These are phyloP conservation scores for Colius striatus DNA, from an alignment of 2,113 vertebrate species.

Conservation along the genomic window DNA sequence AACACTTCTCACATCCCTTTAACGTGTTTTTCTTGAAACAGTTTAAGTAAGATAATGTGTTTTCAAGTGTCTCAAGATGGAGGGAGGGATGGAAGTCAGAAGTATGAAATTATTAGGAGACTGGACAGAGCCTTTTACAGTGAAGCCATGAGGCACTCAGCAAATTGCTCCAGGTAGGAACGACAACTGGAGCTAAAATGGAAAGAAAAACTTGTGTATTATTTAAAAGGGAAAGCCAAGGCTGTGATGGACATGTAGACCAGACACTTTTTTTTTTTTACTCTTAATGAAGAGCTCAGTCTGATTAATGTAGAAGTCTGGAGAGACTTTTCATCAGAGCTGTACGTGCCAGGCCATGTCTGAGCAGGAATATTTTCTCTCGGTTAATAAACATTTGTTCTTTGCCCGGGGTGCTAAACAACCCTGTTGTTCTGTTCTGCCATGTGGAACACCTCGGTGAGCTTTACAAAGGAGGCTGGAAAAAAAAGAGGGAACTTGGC, in stretches of 20 bases:
- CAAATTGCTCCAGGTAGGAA: background rate
- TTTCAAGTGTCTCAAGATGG: background rate
- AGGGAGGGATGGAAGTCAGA: background rate
- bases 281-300: background rate
- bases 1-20: background rate
- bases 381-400: conserved; percentile 45
- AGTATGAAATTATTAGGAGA: background rate
- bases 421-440: conserved; percentile 19
- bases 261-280: background rate
- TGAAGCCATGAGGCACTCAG: background rate
- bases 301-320: background rate
- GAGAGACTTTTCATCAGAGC: conserved; percentile 17
- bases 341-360: conserved; percentile 31
- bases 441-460: conserved; percentile 1
- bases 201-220: background rate
- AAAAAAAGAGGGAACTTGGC: background rate
- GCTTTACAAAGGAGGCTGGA: conserved; percentile 5
- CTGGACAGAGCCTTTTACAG: background rate
- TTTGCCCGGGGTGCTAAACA: conserved; percentile 47
- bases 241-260: background rate
- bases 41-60: background rate
- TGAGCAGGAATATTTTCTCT: conserved; percentile 43
- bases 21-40: background rate
- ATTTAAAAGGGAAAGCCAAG: background rate
- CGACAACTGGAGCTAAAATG: background rate